A percentile compares a stretch with the other conserved stretches of the same genome.
phyloP scores from a whole-genome alignment of 1,140 invertebrate species.

The Hermatobates lingyangjiaoensis region DNA sequence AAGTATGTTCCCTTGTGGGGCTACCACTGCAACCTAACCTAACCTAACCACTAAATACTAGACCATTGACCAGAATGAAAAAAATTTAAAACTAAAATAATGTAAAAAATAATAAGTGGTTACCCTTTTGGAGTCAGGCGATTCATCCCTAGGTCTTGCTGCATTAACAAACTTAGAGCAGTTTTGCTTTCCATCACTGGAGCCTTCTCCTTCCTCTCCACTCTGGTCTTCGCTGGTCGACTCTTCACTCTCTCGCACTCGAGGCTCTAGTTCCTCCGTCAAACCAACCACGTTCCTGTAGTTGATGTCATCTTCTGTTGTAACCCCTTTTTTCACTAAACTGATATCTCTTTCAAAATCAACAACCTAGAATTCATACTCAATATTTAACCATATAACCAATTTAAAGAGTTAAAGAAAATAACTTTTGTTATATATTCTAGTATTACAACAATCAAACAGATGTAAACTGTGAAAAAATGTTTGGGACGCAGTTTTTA shows the following conservation, averaged over 20 bases:
- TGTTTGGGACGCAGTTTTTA: too few species aligned
- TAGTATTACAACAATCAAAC: too few species aligned
- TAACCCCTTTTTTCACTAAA: slow-evolving; percentile 46
- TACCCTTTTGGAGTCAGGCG: slow-evolving; percentile 64
- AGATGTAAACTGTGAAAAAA: too few species aligned
- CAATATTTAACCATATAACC: too few species aligned
- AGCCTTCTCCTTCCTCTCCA: slow-evolving; percentile 1
- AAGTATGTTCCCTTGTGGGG: neutral
- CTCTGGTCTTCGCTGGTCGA: slow-evolving; percentile 8
- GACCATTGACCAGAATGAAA: too few species aligned
- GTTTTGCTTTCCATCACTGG: slow-evolving; percentile 24
- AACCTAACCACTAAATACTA: neutral
- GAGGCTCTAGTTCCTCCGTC: slow-evolving; percentile 54
- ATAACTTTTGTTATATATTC: too few species aligned
- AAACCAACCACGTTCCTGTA: slow-evolving; percentile 74
- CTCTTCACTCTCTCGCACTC: slow-evolving; percentile 23
- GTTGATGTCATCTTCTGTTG: slow-evolving; percentile 40
- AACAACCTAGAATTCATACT: slow-evolving; percentile 51
- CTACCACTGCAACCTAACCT: neutral
- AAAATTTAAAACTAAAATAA: neutral
- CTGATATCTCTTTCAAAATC: slow-evolving; percentile 78
- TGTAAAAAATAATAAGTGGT: neutral
- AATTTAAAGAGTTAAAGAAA: too few species aligned
- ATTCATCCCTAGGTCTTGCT: slow-evolving; percentile 66
- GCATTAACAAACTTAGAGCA: slow-evolving; percentile 42